Percentiles rank a stretch among this genome's conserved stretches.
Evolutionary conservation across 2,113 vertebrate genomes (phyloP).

Genomic region (Rhombomys opimus): DNA sequence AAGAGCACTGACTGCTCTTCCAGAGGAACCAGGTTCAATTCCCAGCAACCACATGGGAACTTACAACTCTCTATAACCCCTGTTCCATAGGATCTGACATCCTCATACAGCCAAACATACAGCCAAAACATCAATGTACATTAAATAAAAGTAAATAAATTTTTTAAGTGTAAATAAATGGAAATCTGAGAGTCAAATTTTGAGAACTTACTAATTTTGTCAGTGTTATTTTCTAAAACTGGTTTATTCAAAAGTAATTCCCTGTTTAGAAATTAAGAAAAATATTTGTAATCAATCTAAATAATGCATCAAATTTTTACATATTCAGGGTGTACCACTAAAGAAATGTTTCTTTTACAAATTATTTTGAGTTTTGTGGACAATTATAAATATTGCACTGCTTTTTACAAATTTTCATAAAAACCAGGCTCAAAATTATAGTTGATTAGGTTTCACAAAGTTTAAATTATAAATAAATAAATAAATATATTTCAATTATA

Average conservation of each 20-base stretch:
- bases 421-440: slow-evolving; percentile 9
- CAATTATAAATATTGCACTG: neutral
- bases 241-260: neutral
- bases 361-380: neutral
- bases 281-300: neutral
- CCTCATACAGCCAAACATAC: too few relatives aligned
- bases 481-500: neutral
- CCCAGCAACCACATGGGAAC: too few relatives aligned
- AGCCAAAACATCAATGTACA: too few relatives aligned
- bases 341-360: neutral
- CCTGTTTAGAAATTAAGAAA: neutral
- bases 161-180: neutral
- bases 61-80: too few relatives aligned
- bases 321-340: neutral
- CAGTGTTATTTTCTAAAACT: neutral
- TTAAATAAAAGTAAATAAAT: too few relatives aligned
- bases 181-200: neutral
- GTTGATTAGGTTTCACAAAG: neutral
- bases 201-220: neutral
- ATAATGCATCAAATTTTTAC: neutral
- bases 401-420: neutral
- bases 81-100: too few relatives aligned
- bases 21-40: too few relatives aligned
- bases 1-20: too few relatives aligned
- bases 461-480: neutral